Evolutionary conservation across 2,797 vertebrate genomes (phyloP), one percentile per base, ranked within the genome.

Genomic region (Malacoctenus gilli): DNA sequence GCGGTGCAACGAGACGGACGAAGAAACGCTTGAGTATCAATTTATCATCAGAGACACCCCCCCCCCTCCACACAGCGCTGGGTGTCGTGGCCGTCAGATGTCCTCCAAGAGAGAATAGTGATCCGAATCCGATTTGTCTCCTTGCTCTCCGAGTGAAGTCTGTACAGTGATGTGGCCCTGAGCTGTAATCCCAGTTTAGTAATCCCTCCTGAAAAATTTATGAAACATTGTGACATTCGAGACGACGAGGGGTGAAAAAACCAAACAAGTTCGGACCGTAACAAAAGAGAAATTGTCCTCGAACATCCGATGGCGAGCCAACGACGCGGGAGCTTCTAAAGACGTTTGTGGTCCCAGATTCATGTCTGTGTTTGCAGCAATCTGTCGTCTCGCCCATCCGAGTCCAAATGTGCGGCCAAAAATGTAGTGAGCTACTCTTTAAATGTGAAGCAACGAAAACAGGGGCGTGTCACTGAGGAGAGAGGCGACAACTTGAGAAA

Each of bases 81-180:
- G 49, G 41, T 20, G 59, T 49, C 44, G 61, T 44, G 25, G 44
- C 46, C 48, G 48, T 62, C 66, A 18, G 30, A 59, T 39, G 51
- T 51, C 34, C 64, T 51, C 47, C 43, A 57, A 58, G 49, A 67
- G 75, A 52, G 54, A 76, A 61, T 41, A 25, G 48, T 70, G 68
- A 77, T 64, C 62, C 71, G 53, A 74, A 75, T 68, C 51, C 44
- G 79, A 28, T 74, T 79, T 72, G 57, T 76, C 51, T 77, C 50
- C 15, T 23, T 54, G 68, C 74, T n/a, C 43, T 83, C 38, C 49
- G 56, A 50, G 60, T 79, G 60, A 77, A 43, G 61, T 80, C 69
- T 38, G 51, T 83, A 56, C 49, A 52, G 60, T 80, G 57, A 69
- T 53, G 61, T 79, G 64, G 58, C 59, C 76, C 5, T n/a, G 3